Percentiles rank a stretch among this genome's conserved stretches.
Conservation (phyloP, 2,113 vertebrate genomes). For the Pseudorasbora parva region DNA sequence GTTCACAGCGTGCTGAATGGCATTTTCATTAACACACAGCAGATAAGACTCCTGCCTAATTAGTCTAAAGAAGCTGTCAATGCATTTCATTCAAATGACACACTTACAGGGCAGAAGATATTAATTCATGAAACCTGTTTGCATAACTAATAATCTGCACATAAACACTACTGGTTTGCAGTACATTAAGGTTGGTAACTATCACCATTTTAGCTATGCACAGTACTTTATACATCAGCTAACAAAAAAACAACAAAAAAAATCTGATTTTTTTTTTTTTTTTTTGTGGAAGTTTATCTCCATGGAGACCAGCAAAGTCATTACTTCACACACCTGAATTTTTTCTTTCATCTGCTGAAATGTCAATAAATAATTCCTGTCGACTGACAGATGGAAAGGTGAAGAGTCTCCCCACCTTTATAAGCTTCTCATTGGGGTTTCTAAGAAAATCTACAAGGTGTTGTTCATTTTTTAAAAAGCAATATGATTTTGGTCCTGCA, state of each 20-base stretch:
- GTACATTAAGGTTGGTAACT: background rate
- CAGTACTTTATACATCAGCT: background rate
- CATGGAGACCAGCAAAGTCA: background rate
- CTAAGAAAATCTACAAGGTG: constrained; percentile 16
- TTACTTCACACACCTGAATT: constrained; percentile 3
- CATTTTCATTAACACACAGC: constrained; percentile 26
- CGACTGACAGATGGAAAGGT: background rate
- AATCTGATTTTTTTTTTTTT: no score
- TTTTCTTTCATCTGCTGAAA: background rate
- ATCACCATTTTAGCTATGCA: background rate
- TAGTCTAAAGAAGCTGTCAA: constrained; percentile 16
- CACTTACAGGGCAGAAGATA: background rate
- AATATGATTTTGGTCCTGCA: background rate
- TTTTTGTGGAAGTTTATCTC: constrained; percentile 6
- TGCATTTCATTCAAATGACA: constrained; percentile 7
- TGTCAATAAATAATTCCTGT: constrained; percentile 29
- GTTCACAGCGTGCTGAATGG: background rate
- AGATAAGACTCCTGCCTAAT: constrained; percentile 15
- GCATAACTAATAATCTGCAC: background rate
- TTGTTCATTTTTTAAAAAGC: background rate
- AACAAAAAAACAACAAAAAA: background rate
- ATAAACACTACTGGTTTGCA: background rate
- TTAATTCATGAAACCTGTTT: background rate
- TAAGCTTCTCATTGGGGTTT: background rate
- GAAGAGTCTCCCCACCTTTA: background rate